These are phyloP conservation scores for Mus musculus DNA, from an alignment of 2,113 vertebrate genomes.

Conservation along the genomic window DNA sequence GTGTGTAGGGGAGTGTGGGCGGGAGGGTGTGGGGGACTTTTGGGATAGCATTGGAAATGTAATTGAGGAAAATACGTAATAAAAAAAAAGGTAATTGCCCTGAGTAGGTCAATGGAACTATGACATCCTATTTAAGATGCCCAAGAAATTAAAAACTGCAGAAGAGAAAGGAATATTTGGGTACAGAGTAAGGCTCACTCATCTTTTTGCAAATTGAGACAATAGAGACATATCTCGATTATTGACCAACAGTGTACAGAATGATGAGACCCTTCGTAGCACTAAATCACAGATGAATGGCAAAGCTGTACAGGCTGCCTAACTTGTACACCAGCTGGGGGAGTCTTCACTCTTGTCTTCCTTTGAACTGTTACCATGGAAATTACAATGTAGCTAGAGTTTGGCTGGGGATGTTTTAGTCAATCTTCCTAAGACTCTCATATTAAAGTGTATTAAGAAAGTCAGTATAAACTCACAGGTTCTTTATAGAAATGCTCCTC, in stretches of 20 bases:
- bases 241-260: background rate
- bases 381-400: background rate
- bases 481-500: background rate
- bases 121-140: background rate
- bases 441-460: background rate
- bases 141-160: background rate
- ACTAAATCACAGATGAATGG: background rate
- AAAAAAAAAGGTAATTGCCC: background rate
- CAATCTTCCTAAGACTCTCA: background rate
- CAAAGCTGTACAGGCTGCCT: background rate
- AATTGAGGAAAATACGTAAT: too few relatives aligned
- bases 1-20: too few relatives aligned
- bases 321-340: background rate
- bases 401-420: background rate
- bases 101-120: background rate
- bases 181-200: background rate
- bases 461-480: background rate
- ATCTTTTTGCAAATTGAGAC: background rate
- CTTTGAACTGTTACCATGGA: background rate
- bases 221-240: background rate
- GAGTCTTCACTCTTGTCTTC: background rate
- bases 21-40: too few relatives aligned
- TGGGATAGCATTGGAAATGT: too few relatives aligned
- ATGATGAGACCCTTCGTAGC: background rate
- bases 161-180: background rate